A percentile compares a stretch with the other conserved stretches of the same genome.
Conservation (phyloP, 1,140 invertebrate genomes). For the Drosophila leontia region DNA sequence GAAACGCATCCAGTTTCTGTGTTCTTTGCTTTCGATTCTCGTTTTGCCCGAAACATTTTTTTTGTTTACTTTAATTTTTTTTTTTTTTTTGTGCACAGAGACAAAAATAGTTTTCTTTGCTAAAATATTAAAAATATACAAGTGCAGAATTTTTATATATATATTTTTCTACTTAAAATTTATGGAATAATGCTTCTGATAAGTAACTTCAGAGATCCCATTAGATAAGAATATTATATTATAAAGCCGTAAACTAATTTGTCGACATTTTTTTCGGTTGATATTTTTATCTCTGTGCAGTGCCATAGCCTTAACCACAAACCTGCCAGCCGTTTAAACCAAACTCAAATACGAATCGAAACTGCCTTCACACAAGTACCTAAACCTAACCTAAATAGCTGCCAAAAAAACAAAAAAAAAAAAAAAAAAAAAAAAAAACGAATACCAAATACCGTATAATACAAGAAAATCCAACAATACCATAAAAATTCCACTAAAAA, state of each 20-base stretch:
- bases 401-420: slow-evolving; percentile 54
- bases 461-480: neutral
- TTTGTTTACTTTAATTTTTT: neutral
- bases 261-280: neutral
- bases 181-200: neutral
- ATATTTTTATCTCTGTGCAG: slow-evolving; percentile 53
- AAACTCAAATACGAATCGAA: slow-evolving; percentile 61
- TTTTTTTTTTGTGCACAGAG: slow-evolving; percentile 16
- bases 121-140: too few species aligned
- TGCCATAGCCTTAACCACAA: slow-evolving; percentile 72
- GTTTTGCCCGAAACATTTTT: slow-evolving; percentile 8
- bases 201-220: neutral
- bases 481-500: neutral
- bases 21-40: slow-evolving; percentile 31
- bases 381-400: slow-evolving; percentile 50
- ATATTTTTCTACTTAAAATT: neutral
- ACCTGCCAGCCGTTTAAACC: slow-evolving; percentile 49
- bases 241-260: neutral
- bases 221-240: neutral
- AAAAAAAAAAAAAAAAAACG: slow-evolving; percentile 6
- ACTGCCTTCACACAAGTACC: slow-evolving; percentile 65
- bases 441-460: slow-evolving; percentile 11
- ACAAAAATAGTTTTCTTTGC: slow-evolving; percentile 4
- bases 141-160: neutral
- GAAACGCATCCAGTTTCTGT: slow-evolving; percentile 42